phyloP scores from a whole-genome alignment of 2,888 invertebrate species.

The Amblyjoppa proteus region DNA sequence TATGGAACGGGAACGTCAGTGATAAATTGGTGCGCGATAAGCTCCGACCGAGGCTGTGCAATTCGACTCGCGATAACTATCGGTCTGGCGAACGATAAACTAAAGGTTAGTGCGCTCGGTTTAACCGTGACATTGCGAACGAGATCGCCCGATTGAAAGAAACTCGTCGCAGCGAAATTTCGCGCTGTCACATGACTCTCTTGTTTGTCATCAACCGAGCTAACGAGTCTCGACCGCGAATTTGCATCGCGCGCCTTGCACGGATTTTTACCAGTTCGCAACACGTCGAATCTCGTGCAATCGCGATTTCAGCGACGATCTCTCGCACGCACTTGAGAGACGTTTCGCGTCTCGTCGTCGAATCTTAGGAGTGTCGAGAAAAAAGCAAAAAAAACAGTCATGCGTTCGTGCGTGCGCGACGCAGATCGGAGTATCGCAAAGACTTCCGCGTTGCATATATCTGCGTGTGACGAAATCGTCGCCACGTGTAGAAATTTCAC shows the following conservation, averaged over 20 bases:
- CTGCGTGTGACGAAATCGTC: conserved; percentile 43
- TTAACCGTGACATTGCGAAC: neutral
- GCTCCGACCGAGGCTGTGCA: neutral
- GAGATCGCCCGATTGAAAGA: neutral
- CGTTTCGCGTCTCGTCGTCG: neutral
- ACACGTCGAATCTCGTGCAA: neutral
- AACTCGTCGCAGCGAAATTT: neutral
- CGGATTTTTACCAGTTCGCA: too few relatives aligned
- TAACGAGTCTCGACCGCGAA: neutral
- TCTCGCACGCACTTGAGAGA: neutral
- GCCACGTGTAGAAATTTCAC: conserved; percentile 54
- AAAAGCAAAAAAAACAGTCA: conserved; percentile 1
- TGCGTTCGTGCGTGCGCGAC: conserved; percentile 14
- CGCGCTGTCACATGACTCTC: conserved; percentile 16
- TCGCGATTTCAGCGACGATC: conserved; percentile 16
- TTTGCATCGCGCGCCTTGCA: neutral
- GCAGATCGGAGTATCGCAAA: neutral
- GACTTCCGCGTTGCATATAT: conserved; percentile 1
- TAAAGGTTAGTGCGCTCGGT: conserved; percentile 45
- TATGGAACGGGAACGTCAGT: conserved; percentile 10
- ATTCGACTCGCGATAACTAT: conserved; percentile 34
- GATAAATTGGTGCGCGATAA: conserved; percentile 25
- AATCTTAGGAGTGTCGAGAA: conserved; percentile 3
- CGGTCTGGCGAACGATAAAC: conserved; percentile 8
- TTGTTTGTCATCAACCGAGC: neutral